A percentile compares a stretch with the other conserved stretches of the same genome.
phyloP scores from a whole-genome alignment of 2,113 vertebrate genomes.

The Spilogale gracilis region DNA sequence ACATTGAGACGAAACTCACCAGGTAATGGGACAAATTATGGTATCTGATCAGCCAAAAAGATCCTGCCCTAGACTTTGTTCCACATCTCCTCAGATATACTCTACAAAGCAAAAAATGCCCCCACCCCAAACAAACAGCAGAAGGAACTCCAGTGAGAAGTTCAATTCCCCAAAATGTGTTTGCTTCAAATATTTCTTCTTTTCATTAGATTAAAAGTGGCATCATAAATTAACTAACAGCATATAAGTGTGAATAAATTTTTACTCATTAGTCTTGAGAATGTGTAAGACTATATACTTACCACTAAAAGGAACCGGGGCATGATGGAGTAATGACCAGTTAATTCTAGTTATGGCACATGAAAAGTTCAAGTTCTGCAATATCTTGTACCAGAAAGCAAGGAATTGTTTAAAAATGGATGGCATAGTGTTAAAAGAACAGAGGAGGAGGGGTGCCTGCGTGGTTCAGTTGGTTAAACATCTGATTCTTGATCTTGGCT shows the following conservation, averaged over 20 bases:
- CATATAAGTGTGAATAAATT: neutral
- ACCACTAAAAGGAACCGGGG: neutral
- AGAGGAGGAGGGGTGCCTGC: neutral
- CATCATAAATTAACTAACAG: neutral
- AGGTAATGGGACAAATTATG: neutral
- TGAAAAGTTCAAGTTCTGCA: neutral
- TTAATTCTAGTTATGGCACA: neutral
- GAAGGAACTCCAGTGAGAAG: neutral
- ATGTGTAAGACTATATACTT: neutral
- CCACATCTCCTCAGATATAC: neutral
- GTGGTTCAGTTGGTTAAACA: neutral
- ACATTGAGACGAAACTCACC: neutral
- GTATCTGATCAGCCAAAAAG: neutral
- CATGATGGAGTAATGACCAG: too few species aligned
- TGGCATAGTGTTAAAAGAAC: neutral
- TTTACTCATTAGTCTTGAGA: neutral
- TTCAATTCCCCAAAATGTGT: neutral
- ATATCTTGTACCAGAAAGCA: neutral
- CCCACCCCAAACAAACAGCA: neutral
- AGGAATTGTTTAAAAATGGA: conserved; percentile 3
- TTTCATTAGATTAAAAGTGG: neutral
- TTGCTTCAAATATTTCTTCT: neutral
- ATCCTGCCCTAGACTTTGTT: neutral
- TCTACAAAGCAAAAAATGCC: neutral
- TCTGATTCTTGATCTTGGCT: neutral